Percentiles rank a stretch among this genome's conserved stretches.
These are phyloP conservation scores for Netelia inedita DNA, from an alignment of 2,888 invertebrate species.

Conservation along the genomic window DNA sequence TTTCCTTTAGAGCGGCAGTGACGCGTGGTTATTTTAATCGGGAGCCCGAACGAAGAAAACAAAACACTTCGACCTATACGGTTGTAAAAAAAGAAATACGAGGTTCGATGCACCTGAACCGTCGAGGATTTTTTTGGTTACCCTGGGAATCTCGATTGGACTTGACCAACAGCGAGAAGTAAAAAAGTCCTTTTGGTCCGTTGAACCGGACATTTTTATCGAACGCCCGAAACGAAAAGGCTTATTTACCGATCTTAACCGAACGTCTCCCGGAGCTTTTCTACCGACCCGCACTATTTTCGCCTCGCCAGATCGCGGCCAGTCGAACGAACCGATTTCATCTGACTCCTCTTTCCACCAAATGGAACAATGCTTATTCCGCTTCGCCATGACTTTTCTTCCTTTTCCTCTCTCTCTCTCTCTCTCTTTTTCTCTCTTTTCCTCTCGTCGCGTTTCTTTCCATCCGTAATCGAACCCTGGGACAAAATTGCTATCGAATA, in stretches of 20 bases:
- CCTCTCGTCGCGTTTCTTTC: not conserved
- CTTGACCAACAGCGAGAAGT: constrained; percentile 9
- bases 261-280: constrained; percentile 52
- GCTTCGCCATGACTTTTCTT: constrained; percentile 22
- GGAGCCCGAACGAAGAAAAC: too few species aligned
- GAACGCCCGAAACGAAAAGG: constrained; percentile 63
- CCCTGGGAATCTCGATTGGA: not conserved
- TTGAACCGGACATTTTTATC: constrained; percentile 59
- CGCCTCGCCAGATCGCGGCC: constrained; percentile 65
- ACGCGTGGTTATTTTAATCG: too few species aligned
- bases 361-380: constrained; percentile 50
- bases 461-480: constrained; percentile 37
- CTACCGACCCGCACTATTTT: constrained; percentile 65
- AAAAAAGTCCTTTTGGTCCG: constrained; percentile 35
- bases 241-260: constrained; percentile 68
- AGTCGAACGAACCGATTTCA: constrained; percentile 71
- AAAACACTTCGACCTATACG: too few species aligned
- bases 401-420: constrained; percentile 21
- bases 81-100: too few species aligned
- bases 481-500: constrained; percentile 18
- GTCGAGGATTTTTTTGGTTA: not conserved
- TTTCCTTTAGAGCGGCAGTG: too few species aligned
- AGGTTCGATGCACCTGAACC: too few species aligned
- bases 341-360: constrained; percentile 50
- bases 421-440: constrained; percentile 40